Conservation (phyloP, 2,113 vertebrate species). For the Pollimyrus isidori region DNA sequence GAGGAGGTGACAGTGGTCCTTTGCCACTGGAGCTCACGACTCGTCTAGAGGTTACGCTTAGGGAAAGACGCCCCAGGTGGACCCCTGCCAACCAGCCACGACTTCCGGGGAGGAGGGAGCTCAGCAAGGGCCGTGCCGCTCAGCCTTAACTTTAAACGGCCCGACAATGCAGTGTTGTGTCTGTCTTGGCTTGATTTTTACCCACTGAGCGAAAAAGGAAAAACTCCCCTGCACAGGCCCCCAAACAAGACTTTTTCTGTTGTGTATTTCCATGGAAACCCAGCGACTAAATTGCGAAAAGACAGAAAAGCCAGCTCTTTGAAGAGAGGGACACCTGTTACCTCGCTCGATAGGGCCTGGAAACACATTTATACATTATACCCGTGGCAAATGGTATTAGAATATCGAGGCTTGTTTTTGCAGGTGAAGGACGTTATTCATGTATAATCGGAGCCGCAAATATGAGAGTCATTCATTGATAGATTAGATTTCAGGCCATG, state of each 20-base stretch:
- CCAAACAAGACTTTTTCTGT: slow-evolving; percentile 72
- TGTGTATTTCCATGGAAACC: slow-evolving; percentile 65
- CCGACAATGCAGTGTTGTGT: slow-evolving; percentile 50
- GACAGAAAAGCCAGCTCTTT: slow-evolving; percentile 71
- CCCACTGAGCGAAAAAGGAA: slow-evolving; percentile 30
- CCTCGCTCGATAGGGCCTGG: slow-evolving; percentile 46
- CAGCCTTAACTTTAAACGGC: slow-evolving; percentile 21
- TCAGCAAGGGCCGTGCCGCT: not conserved
- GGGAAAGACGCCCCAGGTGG: not conserved
- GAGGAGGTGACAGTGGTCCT: not conserved
- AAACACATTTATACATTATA: slow-evolving; percentile 36
- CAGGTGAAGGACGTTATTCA: not conserved
- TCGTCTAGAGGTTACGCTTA: not conserved
- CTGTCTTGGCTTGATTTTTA: slow-evolving; percentile 48
- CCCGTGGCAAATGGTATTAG: slow-evolving; percentile 28
- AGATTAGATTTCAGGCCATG: not conserved
- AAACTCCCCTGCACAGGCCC: slow-evolving; percentile 59
- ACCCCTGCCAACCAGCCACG: not conserved
- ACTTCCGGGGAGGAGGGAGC: not conserved
- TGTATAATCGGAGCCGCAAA: not conserved
- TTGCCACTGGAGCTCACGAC: not conserved
- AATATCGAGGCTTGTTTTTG: not conserved
- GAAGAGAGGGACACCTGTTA: slow-evolving; percentile 67
- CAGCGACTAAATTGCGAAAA: slow-evolving; percentile 67
- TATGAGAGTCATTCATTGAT: not conserved